Base-by-base conservation (phyloP, 2,797 vertebrate species). In the Decapterus maruadsi region DNA sequence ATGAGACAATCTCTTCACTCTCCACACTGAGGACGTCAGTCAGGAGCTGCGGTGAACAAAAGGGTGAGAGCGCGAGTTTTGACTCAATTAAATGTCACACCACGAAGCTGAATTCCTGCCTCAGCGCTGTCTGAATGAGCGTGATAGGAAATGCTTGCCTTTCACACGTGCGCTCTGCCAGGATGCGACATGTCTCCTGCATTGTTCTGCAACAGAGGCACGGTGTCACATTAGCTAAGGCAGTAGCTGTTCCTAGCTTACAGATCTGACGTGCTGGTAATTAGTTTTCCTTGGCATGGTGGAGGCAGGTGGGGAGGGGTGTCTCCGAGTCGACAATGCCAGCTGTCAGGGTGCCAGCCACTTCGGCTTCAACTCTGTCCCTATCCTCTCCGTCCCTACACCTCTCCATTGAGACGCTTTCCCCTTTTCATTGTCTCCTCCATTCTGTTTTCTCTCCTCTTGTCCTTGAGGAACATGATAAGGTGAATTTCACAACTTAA, bases 211-310 rank as follows among this genome's bases (percentile, higher is more conserved):
- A 61, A 46, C 54, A 43, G 22, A 79, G 86, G 77, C 81, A 45
- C 75, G 80, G 85, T 84, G 85, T 80, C 87, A 90, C 81, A 71
- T 81, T 85, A 74, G 84, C 69, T 55, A 8, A 62, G 78, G 80
- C 75, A 26, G 75, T 57, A 57, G 86, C 77, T 74, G 77, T 45
- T 68, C 81, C 66, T 80, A 76, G 87, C 81, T 26, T 57, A 13
- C 36, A 71, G 80, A 85, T 87, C 89, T 90, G 92, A 92, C 74
- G 20, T 81, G 72, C 58, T 63, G 81, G 89, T 93, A 92, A 94
- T 93, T 90, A 89, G 77, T 92, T 94, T 91, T 89, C 78, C 79
- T 78, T 75, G 82, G 70, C 72, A 60, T 48, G 4, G 72, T 36
- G 78, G 82, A 74, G 77, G 67, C 65, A 82, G 58, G 48, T 77